phyloP scores from a whole-genome alignment of 2,888 invertebrate species.

The Hypomecis punctinalis region DNA sequence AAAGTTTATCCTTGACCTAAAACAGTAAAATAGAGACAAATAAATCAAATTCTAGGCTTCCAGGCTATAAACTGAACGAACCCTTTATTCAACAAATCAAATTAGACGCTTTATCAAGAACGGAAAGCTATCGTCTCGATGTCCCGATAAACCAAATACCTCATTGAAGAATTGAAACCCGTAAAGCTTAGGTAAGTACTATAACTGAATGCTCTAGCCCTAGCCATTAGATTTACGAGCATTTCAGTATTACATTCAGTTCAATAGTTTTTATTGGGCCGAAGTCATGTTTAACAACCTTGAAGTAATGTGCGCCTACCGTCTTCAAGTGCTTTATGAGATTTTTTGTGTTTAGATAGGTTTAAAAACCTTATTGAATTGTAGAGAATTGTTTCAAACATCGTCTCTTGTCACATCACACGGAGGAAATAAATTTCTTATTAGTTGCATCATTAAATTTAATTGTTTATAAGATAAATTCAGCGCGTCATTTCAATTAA shows the following conservation, averaged over 20 bases:
- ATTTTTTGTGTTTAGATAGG: neutral
- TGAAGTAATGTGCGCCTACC: conserved; percentile 6
- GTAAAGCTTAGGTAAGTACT: conserved; percentile 10
- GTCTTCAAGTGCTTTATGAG: neutral
- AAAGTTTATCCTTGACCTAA: neutral
- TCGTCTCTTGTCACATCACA: no score
- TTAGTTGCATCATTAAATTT: no score
- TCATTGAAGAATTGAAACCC: conserved; percentile 13
- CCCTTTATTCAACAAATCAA: conserved; percentile 18
- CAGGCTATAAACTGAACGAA: conserved; percentile 12
- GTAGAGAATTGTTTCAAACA: no score
- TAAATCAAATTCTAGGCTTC: conserved; percentile 4
- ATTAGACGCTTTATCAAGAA: conserved; percentile 15
- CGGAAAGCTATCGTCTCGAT: conserved; percentile 11
- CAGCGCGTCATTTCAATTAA: no score
- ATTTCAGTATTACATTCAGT: conserved; percentile 20
- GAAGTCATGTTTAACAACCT: conserved; percentile 10
- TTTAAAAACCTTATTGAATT: no score
- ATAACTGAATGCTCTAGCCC: conserved; percentile 10
- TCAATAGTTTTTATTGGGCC: conserved; percentile 21
- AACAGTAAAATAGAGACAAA: conserved; percentile 9
- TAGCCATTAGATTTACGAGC: conserved; percentile 26
- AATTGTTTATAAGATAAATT: no score
- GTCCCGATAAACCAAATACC: conserved; percentile 11
- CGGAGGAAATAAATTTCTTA: no score